Evolutionary conservation across 2,113 vertebrate species (phyloP).

Genomic region (Burhinus oedicnemus): DNA sequence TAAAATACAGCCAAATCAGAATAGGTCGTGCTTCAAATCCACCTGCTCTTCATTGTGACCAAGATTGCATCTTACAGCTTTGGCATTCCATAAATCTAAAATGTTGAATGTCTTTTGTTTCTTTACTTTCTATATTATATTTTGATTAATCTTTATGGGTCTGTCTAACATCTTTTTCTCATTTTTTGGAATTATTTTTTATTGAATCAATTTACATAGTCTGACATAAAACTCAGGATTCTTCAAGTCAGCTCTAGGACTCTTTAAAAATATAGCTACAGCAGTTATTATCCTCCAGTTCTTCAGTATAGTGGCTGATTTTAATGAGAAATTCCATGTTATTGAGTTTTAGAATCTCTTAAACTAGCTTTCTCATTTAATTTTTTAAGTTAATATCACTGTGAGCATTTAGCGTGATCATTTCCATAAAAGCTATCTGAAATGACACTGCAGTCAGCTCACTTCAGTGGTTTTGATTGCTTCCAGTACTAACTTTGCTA

Average conservation of each 20-base stretch:
- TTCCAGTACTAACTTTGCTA: neutral
- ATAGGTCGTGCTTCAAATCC: neutral
- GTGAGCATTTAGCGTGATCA: neutral
- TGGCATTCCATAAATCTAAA: neutral
- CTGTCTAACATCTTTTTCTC: neutral
- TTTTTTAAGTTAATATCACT: neutral
- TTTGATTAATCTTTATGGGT: neutral
- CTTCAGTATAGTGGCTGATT: neutral
- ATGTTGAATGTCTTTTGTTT: neutral
- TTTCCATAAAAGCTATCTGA: slow-evolving; percentile 10
- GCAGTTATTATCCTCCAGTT: neutral
- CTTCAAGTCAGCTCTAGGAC: neutral
- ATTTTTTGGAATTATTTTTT: neutral
- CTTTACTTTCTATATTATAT: neutral
- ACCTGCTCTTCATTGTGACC: neutral
- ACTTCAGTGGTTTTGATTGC: slow-evolving; percentile 17
- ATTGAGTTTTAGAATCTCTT: neutral
- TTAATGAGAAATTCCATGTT: neutral
- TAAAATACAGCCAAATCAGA: neutral
- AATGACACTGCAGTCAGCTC: neutral
- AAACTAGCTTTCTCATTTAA: neutral
- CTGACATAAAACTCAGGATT: neutral
- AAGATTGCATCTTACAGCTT: neutral
- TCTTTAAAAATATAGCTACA: neutral
- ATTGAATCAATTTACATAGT: neutral